phyloP scores from a whole-genome alignment of 2,113 vertebrate species.

The Lagopus leucura region DNA sequence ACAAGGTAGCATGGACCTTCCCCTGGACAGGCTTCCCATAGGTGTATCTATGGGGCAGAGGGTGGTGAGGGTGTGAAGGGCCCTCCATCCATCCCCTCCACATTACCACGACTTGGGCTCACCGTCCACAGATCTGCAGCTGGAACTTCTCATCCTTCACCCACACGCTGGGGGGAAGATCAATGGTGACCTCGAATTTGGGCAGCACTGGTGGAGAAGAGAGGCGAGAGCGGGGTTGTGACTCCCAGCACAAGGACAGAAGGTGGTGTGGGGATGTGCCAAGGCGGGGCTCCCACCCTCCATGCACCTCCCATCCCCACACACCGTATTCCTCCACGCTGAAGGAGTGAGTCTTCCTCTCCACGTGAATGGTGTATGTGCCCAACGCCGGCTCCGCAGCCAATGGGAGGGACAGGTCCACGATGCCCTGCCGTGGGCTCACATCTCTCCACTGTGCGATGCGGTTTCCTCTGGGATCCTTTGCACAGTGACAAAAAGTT shows the following conservation, averaged over 20 bases:
- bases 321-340: constrained; percentile 15
- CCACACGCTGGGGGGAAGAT: neutral
- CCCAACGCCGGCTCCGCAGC: neutral
- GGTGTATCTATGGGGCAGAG: constrained; percentile 41
- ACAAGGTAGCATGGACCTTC: neutral
- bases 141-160: neutral
- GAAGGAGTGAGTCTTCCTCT: neutral
- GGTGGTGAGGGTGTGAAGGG: neutral
- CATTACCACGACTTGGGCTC: neutral
- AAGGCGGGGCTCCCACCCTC: neutral
- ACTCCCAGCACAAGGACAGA: neutral
- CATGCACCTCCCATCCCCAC: accelerated
- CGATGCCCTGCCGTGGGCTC: neutral
- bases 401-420: constrained; percentile 33
- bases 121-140: constrained; percentile 56
- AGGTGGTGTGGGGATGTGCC: accelerated
- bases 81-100: neutral
- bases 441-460: neutral
- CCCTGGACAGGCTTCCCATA: constrained; percentile 24
- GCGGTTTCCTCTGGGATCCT: constrained; percentile 25
- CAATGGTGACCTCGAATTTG: constrained; percentile 54
- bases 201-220: constrained; percentile 43
- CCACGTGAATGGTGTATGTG: neutral
- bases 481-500: accelerated
- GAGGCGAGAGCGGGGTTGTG: neutral